Conservation (phyloP, 2,888 invertebrate species). For the Campoletis raptor region DNA sequence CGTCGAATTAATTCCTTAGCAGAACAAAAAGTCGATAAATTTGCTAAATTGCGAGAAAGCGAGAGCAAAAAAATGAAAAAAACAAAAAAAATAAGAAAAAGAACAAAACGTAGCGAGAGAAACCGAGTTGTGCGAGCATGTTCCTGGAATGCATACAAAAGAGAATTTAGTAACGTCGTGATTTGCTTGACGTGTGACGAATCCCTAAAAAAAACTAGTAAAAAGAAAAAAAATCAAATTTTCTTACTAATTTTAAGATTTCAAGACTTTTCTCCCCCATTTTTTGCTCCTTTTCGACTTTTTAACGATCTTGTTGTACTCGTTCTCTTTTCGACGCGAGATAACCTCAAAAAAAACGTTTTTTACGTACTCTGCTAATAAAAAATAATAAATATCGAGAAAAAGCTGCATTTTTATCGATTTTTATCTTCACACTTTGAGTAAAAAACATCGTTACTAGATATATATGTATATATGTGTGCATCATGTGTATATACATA, state of each 20-base stretch:
- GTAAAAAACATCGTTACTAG: constrained; percentile 80
- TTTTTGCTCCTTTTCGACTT: not conserved
- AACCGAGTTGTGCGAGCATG: constrained; percentile 75
- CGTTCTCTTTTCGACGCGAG: not conserved
- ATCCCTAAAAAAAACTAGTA: not conserved
- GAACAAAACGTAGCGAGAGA: constrained; percentile 73
- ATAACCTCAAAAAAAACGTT: not conserved
- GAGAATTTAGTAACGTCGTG: constrained; percentile 76
- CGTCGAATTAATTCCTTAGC: constrained; percentile 64
- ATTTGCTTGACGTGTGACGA: constrained; percentile 68
- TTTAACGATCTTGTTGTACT: not conserved
- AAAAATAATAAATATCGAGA: not conserved
- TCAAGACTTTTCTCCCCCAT: not conserved
- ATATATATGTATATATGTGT: constrained; percentile 78
- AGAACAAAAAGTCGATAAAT: constrained; percentile 62
- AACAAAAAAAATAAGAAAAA: constrained; percentile 73
- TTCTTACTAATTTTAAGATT: too few relatives aligned
- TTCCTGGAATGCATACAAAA: constrained; percentile 78
- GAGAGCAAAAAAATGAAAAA: constrained; percentile 55
- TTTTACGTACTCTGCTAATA: not conserved
- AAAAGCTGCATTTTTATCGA: constrained; percentile 58
- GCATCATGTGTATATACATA: constrained; percentile 76
- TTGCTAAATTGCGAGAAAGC: constrained; percentile 72
- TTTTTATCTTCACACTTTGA: constrained; percentile 80
- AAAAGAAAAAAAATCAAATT: not conserved